Percentiles rank a stretch among this genome's conserved stretches.
phyloP scores from a whole-genome alignment of 2,797 vertebrate genomes.

The Sparus aurata region DNA sequence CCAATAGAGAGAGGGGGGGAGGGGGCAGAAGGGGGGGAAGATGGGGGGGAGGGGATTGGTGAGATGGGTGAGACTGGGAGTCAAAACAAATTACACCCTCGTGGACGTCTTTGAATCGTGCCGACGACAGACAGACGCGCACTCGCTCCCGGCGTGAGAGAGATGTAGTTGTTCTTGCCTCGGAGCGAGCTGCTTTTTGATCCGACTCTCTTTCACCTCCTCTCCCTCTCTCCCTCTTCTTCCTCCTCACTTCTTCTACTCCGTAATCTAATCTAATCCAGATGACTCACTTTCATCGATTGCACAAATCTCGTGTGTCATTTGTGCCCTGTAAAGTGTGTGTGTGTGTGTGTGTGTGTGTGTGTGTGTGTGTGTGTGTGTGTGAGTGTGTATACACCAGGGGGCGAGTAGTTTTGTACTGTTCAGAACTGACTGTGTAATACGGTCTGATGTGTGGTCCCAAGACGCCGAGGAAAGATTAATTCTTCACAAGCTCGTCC shows the following conservation, averaged over 20 bases:
- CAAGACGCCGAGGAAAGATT: constrained; percentile 51
- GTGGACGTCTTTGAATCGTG: constrained; percentile 36
- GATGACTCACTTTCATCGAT: constrained; percentile 68
- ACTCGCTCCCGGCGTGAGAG: constrained; percentile 21
- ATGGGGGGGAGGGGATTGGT: neutral
- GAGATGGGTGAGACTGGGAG: constrained; percentile 47
- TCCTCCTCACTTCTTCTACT: constrained; percentile 27
- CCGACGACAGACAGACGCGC: constrained; percentile 20
- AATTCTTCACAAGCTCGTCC: constrained; percentile 59
- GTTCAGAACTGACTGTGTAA: constrained; percentile 37
- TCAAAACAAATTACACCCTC: constrained; percentile 62
- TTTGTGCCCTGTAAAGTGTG: constrained; percentile 33
- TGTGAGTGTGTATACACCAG: constrained; percentile 14
- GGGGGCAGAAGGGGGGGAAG: neutral
- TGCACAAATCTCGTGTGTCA: constrained; percentile 54
- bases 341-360: neutral
- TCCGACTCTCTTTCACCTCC: constrained; percentile 14
- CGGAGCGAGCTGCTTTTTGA: constrained; percentile 25
- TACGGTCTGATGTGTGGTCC: constrained; percentile 58
- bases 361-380: neutral
- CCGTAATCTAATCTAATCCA: constrained; percentile 69
- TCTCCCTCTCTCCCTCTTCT: neutral
- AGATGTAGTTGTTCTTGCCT: constrained; percentile 33
- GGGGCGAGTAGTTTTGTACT: constrained; percentile 24
- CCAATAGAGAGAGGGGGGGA: neutral